Evolutionary conservation across 2,888 invertebrate species (phyloP), one percentile per base, ranked within the genome.

Genomic region (Orthosia incerta): DNA sequence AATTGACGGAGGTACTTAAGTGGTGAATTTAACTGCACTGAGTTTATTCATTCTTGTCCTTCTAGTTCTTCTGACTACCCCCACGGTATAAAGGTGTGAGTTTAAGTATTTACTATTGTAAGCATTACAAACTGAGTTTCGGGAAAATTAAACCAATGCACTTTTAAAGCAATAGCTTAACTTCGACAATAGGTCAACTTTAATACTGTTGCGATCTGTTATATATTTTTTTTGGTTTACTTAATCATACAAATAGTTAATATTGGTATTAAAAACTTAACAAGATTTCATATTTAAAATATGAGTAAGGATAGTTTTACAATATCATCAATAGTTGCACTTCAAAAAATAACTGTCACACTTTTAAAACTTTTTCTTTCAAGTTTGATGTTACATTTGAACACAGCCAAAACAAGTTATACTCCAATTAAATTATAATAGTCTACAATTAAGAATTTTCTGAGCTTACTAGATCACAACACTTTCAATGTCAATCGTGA

Each of bases 401-500:
- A n/a, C n/a, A n/a, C 51, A 39, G 20, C 16, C 16, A 3, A 51
- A 20, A 45, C 13, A 55, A 65, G 18, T 56, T 4, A 4, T 7
- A 55, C 18, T 48, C 7, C 1, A 69, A 53, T 15, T 26, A 15
- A 31, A 53, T 9, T 31, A 31, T 0, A 46, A 46, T 53, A 15
- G 15, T 20, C 39, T 59, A 26, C 16, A 2, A 39, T 18, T 31
- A 15, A 15, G 1, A 56, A 26, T 13, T 64, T 26, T 61, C 3
- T 55, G 53, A 55, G 62, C 65, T 55, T 23, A 62, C 79, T 83
- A n/a, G 67, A 79, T 69, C 39, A 48, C 15, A 57, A 39, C 3
- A 71, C 31, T 56, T 50, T 39, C 18, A 51, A 66, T 53, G 23
- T 56, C 20, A 79, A 62, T 55, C 53, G 12, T 66, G 65, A 60